Evolutionary conservation across 1,140 invertebrate species (phyloP).

Genomic region (Ctenoplectra terminalis): DNA sequence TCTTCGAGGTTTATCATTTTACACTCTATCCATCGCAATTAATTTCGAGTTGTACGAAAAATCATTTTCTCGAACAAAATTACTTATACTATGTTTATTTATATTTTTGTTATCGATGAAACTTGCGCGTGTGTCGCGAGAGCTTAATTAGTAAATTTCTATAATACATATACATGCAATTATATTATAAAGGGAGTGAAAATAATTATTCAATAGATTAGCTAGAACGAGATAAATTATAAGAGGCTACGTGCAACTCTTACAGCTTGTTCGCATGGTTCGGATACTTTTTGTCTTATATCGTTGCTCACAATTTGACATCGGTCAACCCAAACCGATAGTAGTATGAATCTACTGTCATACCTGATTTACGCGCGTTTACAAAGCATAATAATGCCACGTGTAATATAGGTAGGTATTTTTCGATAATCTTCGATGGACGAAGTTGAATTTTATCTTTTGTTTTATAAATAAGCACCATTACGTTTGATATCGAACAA

Average conservation of each 20-base stretch:
- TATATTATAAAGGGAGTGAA: constrained; percentile 6
- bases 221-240: constrained; percentile 7
- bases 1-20: too few species aligned
- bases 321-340: not conserved
- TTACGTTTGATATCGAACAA: not conserved
- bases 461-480: not conserved
- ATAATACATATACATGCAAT: constrained; percentile 23
- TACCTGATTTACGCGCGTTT: too few species aligned
- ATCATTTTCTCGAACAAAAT: not conserved
- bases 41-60: too few species aligned
- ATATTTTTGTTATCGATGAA: not conserved
- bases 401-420: not conserved
- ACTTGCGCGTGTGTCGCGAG: too few species aligned
- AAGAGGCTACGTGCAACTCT: not conserved
- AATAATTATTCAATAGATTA: constrained; percentile 2
- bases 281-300: not conserved
- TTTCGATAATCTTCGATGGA: not conserved
- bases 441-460: not conserved
- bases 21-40: too few species aligned
- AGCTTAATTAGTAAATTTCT: constrained; percentile 15
- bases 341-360: too few species aligned
- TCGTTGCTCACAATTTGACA: not conserved
- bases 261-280: not conserved
- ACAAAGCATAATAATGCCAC: not conserved
- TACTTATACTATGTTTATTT: not conserved